Conservation (phyloP, 2,797 vertebrate genomes). For the Micrastur ruficollis region DNA sequence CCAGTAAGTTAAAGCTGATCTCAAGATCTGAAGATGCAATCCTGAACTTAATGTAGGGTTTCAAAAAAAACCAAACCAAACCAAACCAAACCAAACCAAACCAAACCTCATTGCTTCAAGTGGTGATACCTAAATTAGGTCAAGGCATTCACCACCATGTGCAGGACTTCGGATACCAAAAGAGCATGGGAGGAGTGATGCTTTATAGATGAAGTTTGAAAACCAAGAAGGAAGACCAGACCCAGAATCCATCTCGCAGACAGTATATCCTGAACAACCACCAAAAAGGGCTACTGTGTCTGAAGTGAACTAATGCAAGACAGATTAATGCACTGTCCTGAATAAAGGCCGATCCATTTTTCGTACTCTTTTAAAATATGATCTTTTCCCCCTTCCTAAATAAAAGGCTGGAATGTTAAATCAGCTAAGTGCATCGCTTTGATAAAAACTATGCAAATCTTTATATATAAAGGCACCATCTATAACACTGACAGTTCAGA, state of each 20-base stretch:
- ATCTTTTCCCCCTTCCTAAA: conserved; percentile 31
- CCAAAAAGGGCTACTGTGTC: not conserved
- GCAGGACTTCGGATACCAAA: not conserved
- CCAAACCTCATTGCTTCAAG: not conserved
- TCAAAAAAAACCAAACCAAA: not conserved
- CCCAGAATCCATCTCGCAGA: not conserved
- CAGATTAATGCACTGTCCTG: not conserved
- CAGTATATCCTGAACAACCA: not conserved
- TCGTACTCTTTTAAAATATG: conserved; percentile 63
- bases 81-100: not conserved
- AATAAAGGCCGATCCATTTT: conserved; percentile 30
- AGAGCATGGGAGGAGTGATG: not conserved
- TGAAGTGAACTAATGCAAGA: not conserved
- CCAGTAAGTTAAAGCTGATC: not conserved
- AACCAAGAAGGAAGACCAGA: not conserved
- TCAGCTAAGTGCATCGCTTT: conserved; percentile 63
- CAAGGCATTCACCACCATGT: not conserved
- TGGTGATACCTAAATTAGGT: not conserved
- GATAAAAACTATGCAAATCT: conserved; percentile 74
- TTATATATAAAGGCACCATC: conserved; percentile 69
- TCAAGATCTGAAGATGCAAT: not conserved
- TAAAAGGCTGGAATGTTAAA: conserved; percentile 54
- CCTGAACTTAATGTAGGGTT: rapidly evolving
- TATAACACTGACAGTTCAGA: conserved; percentile 76
- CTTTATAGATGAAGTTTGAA: not conserved